Percentiles rank a stretch among this genome's conserved stretches.
phyloP scores from a whole-genome alignment of 2,113 vertebrate species.

The human region GRCh38 chr4:1122501-1123000 shows the following conservation, averaged over 20 bases:
- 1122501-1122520: background rate
- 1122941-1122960: accelerated
- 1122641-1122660: background rate
- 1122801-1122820: background rate
- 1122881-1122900: no score
- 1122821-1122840: accelerated
- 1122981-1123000: accelerated
- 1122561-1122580: background rate
- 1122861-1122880: background rate
- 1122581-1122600: background rate
- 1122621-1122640: background rate
- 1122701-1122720: accelerated
- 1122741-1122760: no score
- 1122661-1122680: background rate
- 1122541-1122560: background rate
- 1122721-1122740: background rate
- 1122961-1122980: background rate
- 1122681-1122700: background rate
- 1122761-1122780: background rate
- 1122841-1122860: accelerated
- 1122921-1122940: accelerated
- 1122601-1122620: background rate
- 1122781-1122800: no score
- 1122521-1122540: background rate
- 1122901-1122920: background rate